Evolutionary conservation across 2,888 invertebrate genomes (phyloP), one percentile per base, ranked within the genome.

Genomic region (Diarsia mendica): DNA sequence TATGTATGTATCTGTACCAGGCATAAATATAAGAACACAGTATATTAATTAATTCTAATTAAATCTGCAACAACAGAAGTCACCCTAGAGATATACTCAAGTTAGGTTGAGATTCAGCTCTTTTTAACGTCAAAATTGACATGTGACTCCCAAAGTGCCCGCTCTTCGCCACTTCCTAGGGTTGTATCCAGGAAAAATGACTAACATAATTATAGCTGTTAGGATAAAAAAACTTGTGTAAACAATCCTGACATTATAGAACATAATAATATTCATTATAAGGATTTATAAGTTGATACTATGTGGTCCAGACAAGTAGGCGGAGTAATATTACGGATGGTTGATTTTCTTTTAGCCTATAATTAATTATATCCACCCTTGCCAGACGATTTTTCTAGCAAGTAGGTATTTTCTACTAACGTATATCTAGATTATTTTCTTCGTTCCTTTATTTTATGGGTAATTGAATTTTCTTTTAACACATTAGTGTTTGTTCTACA

Each of bases 311-410:
- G 63, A 75, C 67, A 51, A 58, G 48, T 64, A 20, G 63, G 75
- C 51, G 67, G 49, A 44, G 44, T 46, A 64, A 39, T 80, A 33
- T 23, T 67, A 67, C 51, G 48, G 64, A n/a, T 65, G 64, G 46
- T 58, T 68, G 81, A 33, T 33, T 67, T 58, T 64, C 46, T 28
- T 74, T 44, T 4, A 58, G 55, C 6, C 48, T 28, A 48, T 53
- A 39, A 76, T 78, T 61, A 67, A 68, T 77, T 53, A 68, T 48
- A 77, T 23, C 51, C 20, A 48, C 48, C 23, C 53, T 44, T 64
- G 33, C 55, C 18, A 51, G 8, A 64, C 13, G 18, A 9, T 49
- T 58, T 58, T 77, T 77, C 33, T 23, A 18, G 15, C 2, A 53
- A 10, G 4, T n/a, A n/a, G n/a, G n/a, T 33, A 75, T 55, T 58